Base-by-base conservation (phyloP, 2,888 invertebrate genomes). In the Drosophila macrothrix region DNA sequence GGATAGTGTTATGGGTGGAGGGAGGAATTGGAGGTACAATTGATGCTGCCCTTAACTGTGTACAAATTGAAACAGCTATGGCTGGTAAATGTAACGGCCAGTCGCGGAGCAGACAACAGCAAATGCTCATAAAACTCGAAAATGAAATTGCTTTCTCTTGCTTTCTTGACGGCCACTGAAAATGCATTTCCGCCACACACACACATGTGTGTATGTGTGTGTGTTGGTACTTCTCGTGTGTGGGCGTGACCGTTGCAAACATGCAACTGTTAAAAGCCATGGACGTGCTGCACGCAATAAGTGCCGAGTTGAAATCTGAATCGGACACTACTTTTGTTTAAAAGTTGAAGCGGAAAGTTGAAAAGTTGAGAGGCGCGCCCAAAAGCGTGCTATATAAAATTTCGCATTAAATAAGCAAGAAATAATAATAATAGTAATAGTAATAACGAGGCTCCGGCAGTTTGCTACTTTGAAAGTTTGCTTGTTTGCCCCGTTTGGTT, bases 161-260 rank as follows among this genome's bases (percentile, higher is more conserved):
- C 88, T 81, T 82, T 87, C 85, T 89, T 89, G 88, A 75, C 86
- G 86, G 83, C 86, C 78, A 88, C 88, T 90, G 85, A 67, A 90
- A 85, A 83, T 85, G 85, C 85, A 85, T 88, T 85, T 85, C 83
- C 90, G 74, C 69, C 72, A 58, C 67, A 55, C 41, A 7, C 37
- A 16, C 16, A 16, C 2, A 49, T 56, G 19, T 52, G 33, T 60
- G 39, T 55, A n/a, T n/a, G 28, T 55, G 62, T 54, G 58, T 62
- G 55, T 53, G 55, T 64, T 35, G 16, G 35, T 35, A 35, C 35
- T 16, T 35, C 16, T 35, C 35, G 52, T 54, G 39, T 22, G 70
- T 52, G 72, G 86, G 88, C 82, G 86, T 86, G 66, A 76, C 86
- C 70, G 55, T 46, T 74, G 29, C 72, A 85, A 80, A 83, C 81